Conservation (phyloP, 2,113 vertebrate species). For the Sigmodon hispidus region DNA sequence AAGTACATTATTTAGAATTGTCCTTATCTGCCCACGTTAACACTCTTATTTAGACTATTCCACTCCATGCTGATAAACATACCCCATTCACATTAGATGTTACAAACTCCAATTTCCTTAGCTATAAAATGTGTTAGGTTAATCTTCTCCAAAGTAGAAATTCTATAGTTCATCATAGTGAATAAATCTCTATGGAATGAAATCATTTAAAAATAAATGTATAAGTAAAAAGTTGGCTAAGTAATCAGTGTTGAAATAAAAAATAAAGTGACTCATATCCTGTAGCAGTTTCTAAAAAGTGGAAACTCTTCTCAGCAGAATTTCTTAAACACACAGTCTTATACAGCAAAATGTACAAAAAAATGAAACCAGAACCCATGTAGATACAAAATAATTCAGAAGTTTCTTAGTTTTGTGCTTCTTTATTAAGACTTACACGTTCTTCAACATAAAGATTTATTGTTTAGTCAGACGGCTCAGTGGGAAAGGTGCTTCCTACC, state of each 20-base stretch:
- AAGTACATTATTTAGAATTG: conserved; percentile 44
- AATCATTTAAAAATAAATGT: conserved; percentile 54
- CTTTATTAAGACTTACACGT: conserved; percentile 32
- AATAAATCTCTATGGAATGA: conserved; percentile 52
- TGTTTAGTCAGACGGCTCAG: not conserved
- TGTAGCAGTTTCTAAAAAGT: conserved; percentile 60
- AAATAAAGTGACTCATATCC: conserved; percentile 70
- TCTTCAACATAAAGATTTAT: conserved; percentile 12
- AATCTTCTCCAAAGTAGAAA: conserved; percentile 22
- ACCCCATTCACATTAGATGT: not conserved
- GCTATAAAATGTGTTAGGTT: not conserved
- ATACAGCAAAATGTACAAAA: conserved; percentile 38
- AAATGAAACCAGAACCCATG: conserved; percentile 47
- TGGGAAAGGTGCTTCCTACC: not conserved
- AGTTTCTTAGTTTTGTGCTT: conserved; percentile 52
- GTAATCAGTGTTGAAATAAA: conserved; percentile 49
- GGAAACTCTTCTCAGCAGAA: conserved; percentile 67
- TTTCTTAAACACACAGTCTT: conserved; percentile 50
- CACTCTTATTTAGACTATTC: conserved; percentile 4
- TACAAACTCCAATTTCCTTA: conserved; percentile 21
- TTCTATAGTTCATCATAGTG: not conserved
- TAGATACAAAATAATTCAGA: conserved; percentile 36
- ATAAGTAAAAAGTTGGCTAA: conserved; percentile 58
- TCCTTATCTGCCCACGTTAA: not conserved
- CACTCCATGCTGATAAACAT: not conserved